Conservation (phyloP, 2,888 invertebrate species). For the Oscheius onirici region DNA sequence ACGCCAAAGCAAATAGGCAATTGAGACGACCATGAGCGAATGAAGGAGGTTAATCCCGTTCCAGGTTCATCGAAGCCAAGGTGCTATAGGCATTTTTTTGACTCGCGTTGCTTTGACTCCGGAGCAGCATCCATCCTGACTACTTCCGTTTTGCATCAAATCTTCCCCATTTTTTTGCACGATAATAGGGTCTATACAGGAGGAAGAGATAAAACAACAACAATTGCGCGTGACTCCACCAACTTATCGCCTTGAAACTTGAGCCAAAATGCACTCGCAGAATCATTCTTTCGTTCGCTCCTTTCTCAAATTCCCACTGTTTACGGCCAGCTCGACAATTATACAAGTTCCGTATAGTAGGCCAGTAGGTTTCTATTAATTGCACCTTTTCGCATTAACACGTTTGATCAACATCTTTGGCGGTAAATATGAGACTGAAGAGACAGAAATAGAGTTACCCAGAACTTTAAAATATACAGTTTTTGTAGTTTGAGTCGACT, state of each 20-base stretch:
- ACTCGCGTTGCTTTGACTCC: too few relatives aligned
- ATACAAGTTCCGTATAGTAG: not conserved
- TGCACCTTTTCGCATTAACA: not conserved
- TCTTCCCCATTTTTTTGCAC: not conserved
- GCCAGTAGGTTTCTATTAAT: not conserved
- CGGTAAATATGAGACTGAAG: too few relatives aligned
- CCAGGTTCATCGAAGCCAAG: not conserved
- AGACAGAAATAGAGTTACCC: not conserved
- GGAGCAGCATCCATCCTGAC: not conserved
- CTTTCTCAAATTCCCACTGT: slow-evolving; percentile 16
- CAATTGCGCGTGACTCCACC: slow-evolving; percentile 28
- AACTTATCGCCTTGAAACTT: slow-evolving; percentile 32
- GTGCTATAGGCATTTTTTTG: not conserved
- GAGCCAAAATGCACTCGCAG: slow-evolving; percentile 30
- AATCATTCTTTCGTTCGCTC: slow-evolving; percentile 17
- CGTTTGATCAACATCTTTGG: not conserved
- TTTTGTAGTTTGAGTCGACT: too few relatives aligned
- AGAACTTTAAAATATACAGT: too few relatives aligned
- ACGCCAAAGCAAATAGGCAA: slow-evolving; percentile 17
- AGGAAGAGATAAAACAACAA: slow-evolving; percentile 5
- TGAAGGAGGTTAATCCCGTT: too few relatives aligned
- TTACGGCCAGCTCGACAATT: not conserved
- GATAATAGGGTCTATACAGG: not conserved
- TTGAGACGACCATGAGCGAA: not conserved
- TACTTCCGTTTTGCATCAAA: not conserved